Evolutionary conservation across 2,113 vertebrate species (phyloP).

Genomic region (Corythornis cristatus): DNA sequence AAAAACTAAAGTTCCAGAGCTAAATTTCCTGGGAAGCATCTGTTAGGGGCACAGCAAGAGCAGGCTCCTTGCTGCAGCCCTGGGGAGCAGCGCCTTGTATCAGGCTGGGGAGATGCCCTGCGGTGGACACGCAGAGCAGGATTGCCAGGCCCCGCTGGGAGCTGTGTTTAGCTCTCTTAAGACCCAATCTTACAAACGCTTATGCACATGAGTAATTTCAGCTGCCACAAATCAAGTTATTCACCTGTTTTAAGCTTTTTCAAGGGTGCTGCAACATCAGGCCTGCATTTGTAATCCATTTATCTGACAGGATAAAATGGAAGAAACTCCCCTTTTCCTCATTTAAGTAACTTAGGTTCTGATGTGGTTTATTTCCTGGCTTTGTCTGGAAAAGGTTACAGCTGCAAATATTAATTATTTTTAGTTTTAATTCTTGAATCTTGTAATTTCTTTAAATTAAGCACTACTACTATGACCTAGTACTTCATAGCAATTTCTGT

Average conservation of each 20-base stretch:
- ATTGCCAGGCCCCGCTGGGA: background rate
- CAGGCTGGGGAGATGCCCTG: conserved; percentile 15
- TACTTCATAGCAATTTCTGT: background rate
- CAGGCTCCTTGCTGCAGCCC: background rate
- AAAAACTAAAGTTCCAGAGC: background rate
- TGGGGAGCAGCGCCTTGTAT: background rate
- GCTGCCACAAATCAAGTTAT: background rate
- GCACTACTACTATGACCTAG: background rate
- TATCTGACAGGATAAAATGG: background rate
- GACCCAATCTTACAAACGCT: conserved; percentile 27
- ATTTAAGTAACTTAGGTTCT: background rate
- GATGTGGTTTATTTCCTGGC: background rate
- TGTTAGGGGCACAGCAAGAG: background rate
- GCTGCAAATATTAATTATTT: background rate
- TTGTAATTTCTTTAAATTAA: background rate
- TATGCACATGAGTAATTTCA: conserved; percentile 29
- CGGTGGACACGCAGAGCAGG: background rate
- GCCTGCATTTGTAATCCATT: background rate
- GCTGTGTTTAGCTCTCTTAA: background rate
- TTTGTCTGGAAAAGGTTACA: background rate
- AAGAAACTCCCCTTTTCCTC: background rate
- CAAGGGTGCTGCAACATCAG: background rate
- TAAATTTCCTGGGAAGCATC: background rate
- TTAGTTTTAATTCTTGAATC: background rate
- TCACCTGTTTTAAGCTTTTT: background rate